These are phyloP conservation scores for Halcyon chelicuti DNA, from an alignment of 2,797 vertebrate species.

Conservation along the genomic window DNA sequence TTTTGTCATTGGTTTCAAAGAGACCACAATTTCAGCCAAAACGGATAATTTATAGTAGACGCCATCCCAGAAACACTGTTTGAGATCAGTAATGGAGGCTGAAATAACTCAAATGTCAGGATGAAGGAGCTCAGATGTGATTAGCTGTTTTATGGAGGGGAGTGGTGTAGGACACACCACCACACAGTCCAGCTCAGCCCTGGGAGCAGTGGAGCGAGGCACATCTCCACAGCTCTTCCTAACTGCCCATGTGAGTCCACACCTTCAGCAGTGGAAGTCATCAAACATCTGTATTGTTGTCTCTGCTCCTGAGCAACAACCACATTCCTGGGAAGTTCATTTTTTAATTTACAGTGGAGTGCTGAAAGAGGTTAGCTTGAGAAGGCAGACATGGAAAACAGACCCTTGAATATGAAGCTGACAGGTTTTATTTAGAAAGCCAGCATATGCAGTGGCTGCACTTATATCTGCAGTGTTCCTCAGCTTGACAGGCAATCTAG, in stretches of 20 bases:
- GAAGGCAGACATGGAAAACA: conserved; percentile 47
- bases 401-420: conserved; percentile 52
- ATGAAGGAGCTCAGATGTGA: background rate
- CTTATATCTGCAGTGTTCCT: conserved; percentile 46
- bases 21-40: background rate
- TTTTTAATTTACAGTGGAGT: background rate
- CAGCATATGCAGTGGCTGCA: conserved; percentile 65
- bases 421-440: conserved; percentile 77
- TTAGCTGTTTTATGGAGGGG: background rate
- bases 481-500: conserved; percentile 47
- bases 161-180: rapidly evolving
- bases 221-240: background rate
- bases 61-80: background rate
- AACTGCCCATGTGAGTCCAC: rapidly evolving
- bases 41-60: rapidly evolving
- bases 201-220: rapidly evolving
- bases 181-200: rapidly evolving
- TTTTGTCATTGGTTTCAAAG: background rate
- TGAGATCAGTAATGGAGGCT: background rate
- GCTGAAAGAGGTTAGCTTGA: conserved; percentile 9
- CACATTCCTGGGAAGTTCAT: background rate
- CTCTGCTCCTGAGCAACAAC: background rate
- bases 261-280: background rate
- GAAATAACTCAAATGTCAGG: background rate
- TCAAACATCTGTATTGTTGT: background rate